These are phyloP conservation scores for Cryptoprocta ferox DNA, from an alignment of 2,797 vertebrate species.

Conservation along the genomic window DNA sequence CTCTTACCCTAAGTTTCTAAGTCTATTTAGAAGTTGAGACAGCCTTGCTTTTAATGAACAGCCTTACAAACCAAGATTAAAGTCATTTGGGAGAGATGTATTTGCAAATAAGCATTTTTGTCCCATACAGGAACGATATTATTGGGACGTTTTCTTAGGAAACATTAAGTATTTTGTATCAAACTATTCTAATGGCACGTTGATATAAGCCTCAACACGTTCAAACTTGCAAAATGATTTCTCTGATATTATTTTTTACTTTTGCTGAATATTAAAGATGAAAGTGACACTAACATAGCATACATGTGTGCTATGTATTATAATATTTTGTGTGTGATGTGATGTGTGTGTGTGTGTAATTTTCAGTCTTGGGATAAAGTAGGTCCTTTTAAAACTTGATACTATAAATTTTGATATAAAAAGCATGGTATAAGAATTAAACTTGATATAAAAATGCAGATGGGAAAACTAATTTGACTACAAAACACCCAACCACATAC, in stretches of 20 bases:
- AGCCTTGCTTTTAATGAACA: background rate
- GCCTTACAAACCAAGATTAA: background rate
- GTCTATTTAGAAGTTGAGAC: background rate
- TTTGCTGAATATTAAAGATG: conserved; percentile 23
- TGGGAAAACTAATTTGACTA: background rate
- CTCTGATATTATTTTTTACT: background rate
- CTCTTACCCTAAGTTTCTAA: background rate
- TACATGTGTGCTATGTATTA: background rate
- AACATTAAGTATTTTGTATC: background rate
- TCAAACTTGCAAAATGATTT: background rate
- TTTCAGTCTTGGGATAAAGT: background rate
- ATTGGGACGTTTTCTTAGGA: background rate
- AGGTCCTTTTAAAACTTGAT: background rate
- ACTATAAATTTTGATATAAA: background rate
- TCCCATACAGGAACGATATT: background rate
- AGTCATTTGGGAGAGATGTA: background rate
- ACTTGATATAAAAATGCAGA: background rate
- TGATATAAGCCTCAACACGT: background rate
- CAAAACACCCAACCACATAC: background rate
- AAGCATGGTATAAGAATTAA: background rate
- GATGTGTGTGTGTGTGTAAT: background rate
- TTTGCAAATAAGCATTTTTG: background rate
- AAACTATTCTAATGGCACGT: background rate
- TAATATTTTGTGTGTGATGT: background rate
- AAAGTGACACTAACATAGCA: background rate